Evolutionary conservation across 2,888 invertebrate genomes (phyloP), one percentile per base, ranked within the genome.

Genomic region (Timandra comae): DNA sequence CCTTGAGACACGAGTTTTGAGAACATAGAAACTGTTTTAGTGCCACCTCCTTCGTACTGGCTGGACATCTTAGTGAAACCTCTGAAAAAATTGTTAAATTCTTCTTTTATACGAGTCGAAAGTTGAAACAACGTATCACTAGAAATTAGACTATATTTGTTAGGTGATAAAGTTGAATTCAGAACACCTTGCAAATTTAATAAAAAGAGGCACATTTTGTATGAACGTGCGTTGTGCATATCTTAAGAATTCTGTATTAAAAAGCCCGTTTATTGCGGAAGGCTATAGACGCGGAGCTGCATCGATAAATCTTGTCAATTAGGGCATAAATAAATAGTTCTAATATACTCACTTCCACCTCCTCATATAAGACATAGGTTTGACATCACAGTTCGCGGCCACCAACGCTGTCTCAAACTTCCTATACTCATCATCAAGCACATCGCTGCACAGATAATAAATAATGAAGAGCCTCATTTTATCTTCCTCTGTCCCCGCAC

Each of bases 21-120:
- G 80, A 99, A 98, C 99, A 99, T 99, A 41, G 94, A 95, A 1
- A 97, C 96, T 0, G 98, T 98, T 81, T 96, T 97, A 0, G 97
- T 97, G 12, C 97, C 97, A 19, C 95, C 95, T 7, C 93, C 93
- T 66, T 97, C 98, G 58, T 95, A 95, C 54, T 95, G 96, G 64
- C 91, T 93, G 5, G 82, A 77, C 88, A 95, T 91, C 81, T 93
- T 94, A 16, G 92, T 89, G 65, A 92, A 94, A 27, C 93, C 91
- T 63, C 93, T 93, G 70, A 13, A 81, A 75, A 46, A 31, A 31
- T 4, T 11, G n/a, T 9, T 12, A 10, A n/a, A n/a, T n/a, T n/a
- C n/a, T n/a, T n/a, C n/a, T n/a, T n/a, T n/a, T n/a, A n/a, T n/a
- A n/a, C n/a, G n/a, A n/a, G n/a, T n/a, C n/a, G n/a, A n/a, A n/a